Conservation (phyloP, 2,113 vertebrate genomes). For the Acrocephalus arundinaceus region DNA sequence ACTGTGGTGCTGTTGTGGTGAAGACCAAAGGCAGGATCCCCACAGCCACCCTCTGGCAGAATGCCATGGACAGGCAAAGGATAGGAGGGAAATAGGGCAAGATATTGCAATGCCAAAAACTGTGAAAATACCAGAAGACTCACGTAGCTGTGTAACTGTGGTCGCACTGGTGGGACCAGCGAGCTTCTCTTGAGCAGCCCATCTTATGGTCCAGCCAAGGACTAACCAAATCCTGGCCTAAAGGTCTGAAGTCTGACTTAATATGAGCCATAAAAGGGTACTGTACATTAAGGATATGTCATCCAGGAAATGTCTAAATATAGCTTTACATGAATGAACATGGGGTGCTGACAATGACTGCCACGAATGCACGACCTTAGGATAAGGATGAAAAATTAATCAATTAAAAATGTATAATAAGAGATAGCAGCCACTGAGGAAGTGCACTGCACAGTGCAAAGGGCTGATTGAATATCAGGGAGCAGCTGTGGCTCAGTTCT, state of each 20-base stretch:
- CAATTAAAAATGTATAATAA: constrained; percentile 61
- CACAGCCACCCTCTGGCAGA: fast-evolving
- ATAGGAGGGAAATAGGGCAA: background rate
- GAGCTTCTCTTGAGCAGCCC: background rate
- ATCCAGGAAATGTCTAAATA: constrained; percentile 44
- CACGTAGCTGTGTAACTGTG: background rate
- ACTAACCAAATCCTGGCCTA: background rate
- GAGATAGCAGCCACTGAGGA: background rate
- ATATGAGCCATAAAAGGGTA: background rate
- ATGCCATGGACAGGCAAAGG: background rate
- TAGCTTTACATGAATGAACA: constrained; percentile 41
- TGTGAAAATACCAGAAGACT: background rate
- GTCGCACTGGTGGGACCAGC: fast-evolving
- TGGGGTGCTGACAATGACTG: background rate
- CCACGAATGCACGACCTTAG: background rate
- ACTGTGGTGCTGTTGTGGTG: fast-evolving
- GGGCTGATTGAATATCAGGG: background rate
- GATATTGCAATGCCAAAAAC: background rate
- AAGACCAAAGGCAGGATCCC: background rate
- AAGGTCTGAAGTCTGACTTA: constrained; percentile 9
- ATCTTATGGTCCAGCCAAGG: background rate
- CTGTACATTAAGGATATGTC: background rate
- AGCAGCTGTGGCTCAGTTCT: background rate
- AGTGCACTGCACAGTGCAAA: background rate
- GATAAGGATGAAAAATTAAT: constrained; percentile 56